These are phyloP conservation scores for Malurus alboscapulatus DNA, from an alignment of 2,113 vertebrate species.

Conservation along the genomic window DNA sequence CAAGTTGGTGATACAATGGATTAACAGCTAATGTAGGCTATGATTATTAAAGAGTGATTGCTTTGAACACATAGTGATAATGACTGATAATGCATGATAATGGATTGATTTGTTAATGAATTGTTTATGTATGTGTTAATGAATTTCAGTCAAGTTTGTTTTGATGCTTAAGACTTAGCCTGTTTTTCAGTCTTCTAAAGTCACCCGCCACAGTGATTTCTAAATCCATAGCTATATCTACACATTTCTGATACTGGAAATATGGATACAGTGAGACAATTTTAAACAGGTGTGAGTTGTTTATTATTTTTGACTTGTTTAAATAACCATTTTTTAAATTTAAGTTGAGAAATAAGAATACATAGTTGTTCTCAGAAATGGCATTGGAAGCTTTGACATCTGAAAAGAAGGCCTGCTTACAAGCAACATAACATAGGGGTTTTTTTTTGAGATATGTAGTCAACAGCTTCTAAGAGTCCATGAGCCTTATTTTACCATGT, in stretches of 20 bases:
- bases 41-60: not conserved
- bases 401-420: not conserved
- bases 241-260: not conserved
- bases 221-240: not conserved
- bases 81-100: not conserved
- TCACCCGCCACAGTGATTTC: not conserved
- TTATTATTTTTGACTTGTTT: not conserved
- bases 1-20: not conserved
- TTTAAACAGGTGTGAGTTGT: too few relatives aligned
- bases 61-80: not conserved
- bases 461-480: not conserved
- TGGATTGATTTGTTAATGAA: not conserved
- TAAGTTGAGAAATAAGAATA: not conserved
- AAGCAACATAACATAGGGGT: not conserved
- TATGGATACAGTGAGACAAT: not conserved
- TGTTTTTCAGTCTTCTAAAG: not conserved
- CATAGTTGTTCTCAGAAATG: not conserved
- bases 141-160: not conserved
- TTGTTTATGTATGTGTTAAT: not conserved
- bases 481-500: not conserved
- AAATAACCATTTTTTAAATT: not conserved
- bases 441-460: not conserved
- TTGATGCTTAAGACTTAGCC: not conserved
- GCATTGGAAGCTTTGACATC: not conserved
- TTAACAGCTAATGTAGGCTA: not conserved